Conservation (phyloP, 1,140 invertebrate species). For the Aporrectodea caliginosa region DNA sequence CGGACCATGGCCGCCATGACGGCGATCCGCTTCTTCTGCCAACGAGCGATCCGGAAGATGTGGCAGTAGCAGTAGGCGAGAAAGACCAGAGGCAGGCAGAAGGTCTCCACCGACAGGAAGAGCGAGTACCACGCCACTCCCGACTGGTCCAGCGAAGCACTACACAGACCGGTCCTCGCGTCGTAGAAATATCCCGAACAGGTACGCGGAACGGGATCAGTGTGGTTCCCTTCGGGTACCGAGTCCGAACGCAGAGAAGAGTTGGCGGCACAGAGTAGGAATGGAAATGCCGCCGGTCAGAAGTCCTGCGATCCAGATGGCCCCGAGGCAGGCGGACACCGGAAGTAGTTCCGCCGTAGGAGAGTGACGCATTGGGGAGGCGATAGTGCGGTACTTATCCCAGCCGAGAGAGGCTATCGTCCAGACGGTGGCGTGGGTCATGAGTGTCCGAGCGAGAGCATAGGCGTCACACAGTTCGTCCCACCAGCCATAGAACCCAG, state of each 20-base stretch:
- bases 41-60: slow-evolving; percentile 11
- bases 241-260: background rate
- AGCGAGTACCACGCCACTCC: background rate
- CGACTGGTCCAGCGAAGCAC: no score
- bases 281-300: background rate
- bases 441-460: background rate
- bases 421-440: slow-evolving; percentile 4
- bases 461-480: background rate
- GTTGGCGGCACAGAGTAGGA: background rate
- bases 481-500: background rate
- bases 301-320: background rate
- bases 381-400: slow-evolving; percentile 21
- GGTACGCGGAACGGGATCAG: background rate
- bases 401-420: slow-evolving; percentile 11
- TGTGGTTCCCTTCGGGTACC: background rate
- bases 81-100: slow-evolving; percentile 17
- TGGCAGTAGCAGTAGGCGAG: slow-evolving; percentile 14
- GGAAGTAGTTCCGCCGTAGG: slow-evolving; percentile 18
- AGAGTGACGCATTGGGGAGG: slow-evolving; percentile 3
- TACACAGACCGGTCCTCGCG: background rate
- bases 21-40: slow-evolving; percentile 17
- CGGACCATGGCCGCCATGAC: slow-evolving; percentile 25
- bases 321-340: background rate
- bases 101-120: background rate
- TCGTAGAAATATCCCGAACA: background rate